Percentiles rank a stretch among this genome's conserved stretches.
Conservation (phyloP, 2,888 invertebrate genomes). For the Noctua janthe region DNA sequence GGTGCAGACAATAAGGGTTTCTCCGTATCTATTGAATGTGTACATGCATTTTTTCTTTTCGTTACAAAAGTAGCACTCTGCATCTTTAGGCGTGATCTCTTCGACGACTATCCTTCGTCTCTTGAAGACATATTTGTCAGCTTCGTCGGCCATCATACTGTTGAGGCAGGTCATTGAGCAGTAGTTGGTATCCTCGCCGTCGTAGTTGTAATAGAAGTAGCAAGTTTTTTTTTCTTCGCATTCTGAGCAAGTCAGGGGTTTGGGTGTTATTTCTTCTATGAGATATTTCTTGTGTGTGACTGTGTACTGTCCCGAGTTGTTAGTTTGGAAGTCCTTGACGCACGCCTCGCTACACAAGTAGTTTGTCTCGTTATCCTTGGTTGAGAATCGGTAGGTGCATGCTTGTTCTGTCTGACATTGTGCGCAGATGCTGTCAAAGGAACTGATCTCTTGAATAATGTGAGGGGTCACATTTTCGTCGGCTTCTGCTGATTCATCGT, state of each 20-base stretch:
- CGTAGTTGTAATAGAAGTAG: conserved; percentile 86
- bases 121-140: conserved; percentile 89
- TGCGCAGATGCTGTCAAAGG: conserved; percentile 82
- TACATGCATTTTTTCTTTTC: conserved; percentile 87
- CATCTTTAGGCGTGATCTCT: conserved; percentile 76
- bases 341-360: conserved; percentile 89
- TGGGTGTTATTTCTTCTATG: conserved; percentile 83
- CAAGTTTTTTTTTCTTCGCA: conserved; percentile 86
- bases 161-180: conserved; percentile 90
- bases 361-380: conserved; percentile 75
- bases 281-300: conserved; percentile 82
- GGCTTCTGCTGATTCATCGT: conserved; percentile 85
- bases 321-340: conserved; percentile 83
- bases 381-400: conserved; percentile 80
- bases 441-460: conserved; percentile 83
- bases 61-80: conserved; percentile 87
- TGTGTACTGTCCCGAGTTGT: conserved; percentile 78
- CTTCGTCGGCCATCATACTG: conserved; percentile 88
- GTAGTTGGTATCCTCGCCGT: conserved; percentile 87
- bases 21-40: conserved; percentile 88
- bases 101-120: conserved; percentile 88
- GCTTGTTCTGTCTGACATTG: conserved; percentile 81
- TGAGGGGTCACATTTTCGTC: conserved; percentile 78
- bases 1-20: conserved; percentile 88
- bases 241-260: conserved; percentile 79